Evolutionary conservation across 1,140 invertebrate species (phyloP).

Genomic region (Subanguina moxae): DNA sequence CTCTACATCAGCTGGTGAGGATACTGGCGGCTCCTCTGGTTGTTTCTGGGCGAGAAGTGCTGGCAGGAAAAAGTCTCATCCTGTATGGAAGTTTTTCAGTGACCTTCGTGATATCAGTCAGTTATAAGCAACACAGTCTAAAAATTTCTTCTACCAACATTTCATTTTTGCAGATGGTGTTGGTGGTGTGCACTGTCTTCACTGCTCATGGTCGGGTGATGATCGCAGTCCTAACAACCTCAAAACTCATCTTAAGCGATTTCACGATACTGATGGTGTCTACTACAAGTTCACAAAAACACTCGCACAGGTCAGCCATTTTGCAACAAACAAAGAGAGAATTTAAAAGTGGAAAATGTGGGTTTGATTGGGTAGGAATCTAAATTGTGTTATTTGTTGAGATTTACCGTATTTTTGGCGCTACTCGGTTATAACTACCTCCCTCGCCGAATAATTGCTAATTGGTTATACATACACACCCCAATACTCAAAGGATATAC

Average conservation of each 20-base stretch:
- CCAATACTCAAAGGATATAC: too few species aligned
- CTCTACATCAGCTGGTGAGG: background rate
- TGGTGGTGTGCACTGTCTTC: conserved; percentile 39
- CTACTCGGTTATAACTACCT: too few species aligned
- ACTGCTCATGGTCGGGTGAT: conserved; percentile 46
- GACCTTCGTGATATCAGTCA: conserved; percentile 47
- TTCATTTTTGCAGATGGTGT: conserved; percentile 37
- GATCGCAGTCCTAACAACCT: conserved; percentile 50
- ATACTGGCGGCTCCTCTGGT: background rate
- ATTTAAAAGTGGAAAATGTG: too few species aligned
- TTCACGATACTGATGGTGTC: conserved; percentile 46
- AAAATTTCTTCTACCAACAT: background rate
- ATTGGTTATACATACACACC: too few species aligned
- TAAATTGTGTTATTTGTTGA: too few species aligned
- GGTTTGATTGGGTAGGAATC: too few species aligned
- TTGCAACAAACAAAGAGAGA: too few species aligned
- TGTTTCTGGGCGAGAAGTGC: conserved; percentile 30
- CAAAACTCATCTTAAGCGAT: conserved; percentile 49
- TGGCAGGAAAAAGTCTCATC: conserved; percentile 49
- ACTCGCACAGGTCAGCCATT: conserved; percentile 34
- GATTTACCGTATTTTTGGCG: too few species aligned
- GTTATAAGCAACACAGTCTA: conserved; percentile 8
- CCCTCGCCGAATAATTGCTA: too few species aligned
- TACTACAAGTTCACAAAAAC: conserved; percentile 46
- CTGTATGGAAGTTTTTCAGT: conserved; percentile 31